These are phyloP conservation scores for Coenobita brevimanus DNA, from an alignment of 1,140 invertebrate species.

Conservation along the genomic window DNA sequence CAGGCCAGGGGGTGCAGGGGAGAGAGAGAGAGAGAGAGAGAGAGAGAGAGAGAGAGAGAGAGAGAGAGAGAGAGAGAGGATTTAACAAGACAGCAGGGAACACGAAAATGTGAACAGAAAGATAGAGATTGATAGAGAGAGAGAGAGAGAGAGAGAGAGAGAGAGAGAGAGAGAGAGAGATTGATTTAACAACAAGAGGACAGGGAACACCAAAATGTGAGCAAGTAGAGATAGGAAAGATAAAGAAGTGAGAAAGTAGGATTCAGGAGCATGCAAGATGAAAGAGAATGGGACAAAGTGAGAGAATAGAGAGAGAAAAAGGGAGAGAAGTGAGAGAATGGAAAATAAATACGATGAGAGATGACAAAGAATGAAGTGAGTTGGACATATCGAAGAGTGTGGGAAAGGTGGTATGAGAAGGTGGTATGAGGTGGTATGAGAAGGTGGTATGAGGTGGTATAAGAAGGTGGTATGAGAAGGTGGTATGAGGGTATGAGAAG, in stretches of 20 bases:
- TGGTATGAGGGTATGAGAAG: no score
- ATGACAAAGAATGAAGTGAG: not conserved
- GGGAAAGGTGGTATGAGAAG: not conserved
- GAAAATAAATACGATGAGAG: no score
- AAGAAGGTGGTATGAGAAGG: not conserved
- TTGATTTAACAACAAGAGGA: not conserved
- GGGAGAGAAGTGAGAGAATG: no score
- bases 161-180: not conserved
- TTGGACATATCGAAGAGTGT: not conserved
- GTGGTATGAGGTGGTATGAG: not conserved
- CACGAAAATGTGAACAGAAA: no score
- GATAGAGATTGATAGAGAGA: not conserved
- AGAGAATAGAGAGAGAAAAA: not conserved
- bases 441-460: no score
- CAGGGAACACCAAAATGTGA: not conserved
- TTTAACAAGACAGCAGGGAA: not conserved
- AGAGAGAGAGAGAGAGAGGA: not conserved
- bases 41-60: not conserved
- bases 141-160: not conserved
- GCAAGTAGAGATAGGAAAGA: not conserved
- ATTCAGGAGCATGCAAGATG: not conserved
- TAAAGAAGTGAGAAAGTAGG: not conserved
- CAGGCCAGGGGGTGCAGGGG: not conserved
- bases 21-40: slow-evolving; percentile 18
- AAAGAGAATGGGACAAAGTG: no score